Base-by-base conservation (phyloP, 2,113 vertebrate species). In the Salvator merianae region DNA sequence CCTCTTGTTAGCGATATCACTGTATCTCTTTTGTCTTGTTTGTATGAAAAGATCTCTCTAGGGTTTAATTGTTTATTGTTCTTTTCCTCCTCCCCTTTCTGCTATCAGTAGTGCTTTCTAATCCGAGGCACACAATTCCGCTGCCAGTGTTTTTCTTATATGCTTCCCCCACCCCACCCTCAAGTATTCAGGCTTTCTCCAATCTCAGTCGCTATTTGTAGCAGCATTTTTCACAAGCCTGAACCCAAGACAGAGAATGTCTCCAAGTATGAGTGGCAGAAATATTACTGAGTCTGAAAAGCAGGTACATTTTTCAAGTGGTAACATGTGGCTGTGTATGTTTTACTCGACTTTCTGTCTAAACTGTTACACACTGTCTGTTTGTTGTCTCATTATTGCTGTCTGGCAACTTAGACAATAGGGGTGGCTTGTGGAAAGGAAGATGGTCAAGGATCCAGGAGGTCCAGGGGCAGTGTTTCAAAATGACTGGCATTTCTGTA, bases 121-220 rank as follows among this genome's bases (percentile, higher is more conserved):
- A 89, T 88, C 89, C 85, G 82, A 80, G 83, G 85, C 86, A 81
- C 87, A 88, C 87, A 1, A 2, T 86, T 85, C 84, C 4, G 28
- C 53, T 36, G 47, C 76, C 59, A 72, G 66, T 22, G 55, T 16
- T 77, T 72, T 82, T 55, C n/a, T 68, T 68, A 24, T 53, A 32
- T 34, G 69, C 77, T 84, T 86, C 62, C 40, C 38, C 68, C 8
- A 38, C 82, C 38, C 65, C 53, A 8, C 26, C 30, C 43, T 36
- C 55, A 20, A 34, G 59, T 55, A 43, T n/a, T n/a, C 70, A 28
- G 13, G 53, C 50, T 72, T 63, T 34, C 50, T 88, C 66, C 62
- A 2, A 1, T 65, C 70, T 68, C 38, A 0, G 62, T 88, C 81
- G 88, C 80, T 89, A 84, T 89, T 89, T 88, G 75, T 75, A 34